Conservation (phyloP, 2,797 vertebrate species). For the Percopsis omiscomaycus region DNA sequence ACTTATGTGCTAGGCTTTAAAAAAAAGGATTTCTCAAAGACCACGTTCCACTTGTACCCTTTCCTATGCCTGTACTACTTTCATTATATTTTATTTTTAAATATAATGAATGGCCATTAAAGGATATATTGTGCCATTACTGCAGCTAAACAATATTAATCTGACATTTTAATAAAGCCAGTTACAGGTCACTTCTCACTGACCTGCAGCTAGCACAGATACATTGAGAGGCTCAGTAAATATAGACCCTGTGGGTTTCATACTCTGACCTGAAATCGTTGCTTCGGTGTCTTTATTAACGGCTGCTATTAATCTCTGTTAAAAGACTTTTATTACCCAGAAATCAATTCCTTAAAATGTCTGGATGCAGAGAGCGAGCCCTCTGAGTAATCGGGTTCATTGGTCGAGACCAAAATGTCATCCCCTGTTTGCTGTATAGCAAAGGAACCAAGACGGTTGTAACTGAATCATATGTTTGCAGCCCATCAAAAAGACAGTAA, state of each 20-base stretch:
- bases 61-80: neutral
- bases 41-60: neutral
- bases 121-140: neutral
- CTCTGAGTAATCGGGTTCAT: constrained; percentile 55
- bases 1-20: too few species aligned
- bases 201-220: neutral
- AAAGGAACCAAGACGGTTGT: neutral
- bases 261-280: neutral
- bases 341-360: constrained; percentile 22
- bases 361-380: neutral
- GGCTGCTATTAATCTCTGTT: too few species aligned
- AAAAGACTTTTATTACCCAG: constrained; percentile 20
- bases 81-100: neutral
- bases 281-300: too few species aligned
- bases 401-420: constrained; percentile 28
- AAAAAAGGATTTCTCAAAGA: neutral
- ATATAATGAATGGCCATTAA: neutral
- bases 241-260: neutral
- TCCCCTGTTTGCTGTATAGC: constrained; percentile 26
- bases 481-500: neutral
- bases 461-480: constrained; percentile 1
- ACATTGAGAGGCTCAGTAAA: neutral
- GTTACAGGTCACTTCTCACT: neutral
- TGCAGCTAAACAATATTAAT: neutral
- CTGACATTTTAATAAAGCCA: too few species aligned